Conservation (phyloP, 2,888 invertebrate species). For the Empis livida region DNA sequence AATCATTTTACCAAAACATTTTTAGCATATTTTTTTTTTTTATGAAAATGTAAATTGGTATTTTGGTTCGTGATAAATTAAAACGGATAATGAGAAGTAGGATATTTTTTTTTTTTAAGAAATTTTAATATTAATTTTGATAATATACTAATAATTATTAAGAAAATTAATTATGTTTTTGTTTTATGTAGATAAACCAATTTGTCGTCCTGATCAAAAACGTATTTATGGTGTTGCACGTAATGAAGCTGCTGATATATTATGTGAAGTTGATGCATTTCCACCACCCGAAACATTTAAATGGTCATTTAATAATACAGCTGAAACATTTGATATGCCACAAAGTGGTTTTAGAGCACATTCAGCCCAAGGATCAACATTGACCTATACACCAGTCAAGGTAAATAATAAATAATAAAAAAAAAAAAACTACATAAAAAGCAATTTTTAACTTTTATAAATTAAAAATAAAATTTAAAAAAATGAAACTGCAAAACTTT, state of each 20-base stretch:
- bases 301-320: slow-evolving; percentile 83
- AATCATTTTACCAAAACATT: not conserved
- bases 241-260: slow-evolving; percentile 64
- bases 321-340: slow-evolving; percentile 64
- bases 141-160: too few relatives aligned
- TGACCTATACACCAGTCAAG: slow-evolving; percentile 61
- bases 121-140: too few relatives aligned
- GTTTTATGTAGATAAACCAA: slow-evolving; percentile 69
- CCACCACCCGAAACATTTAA: slow-evolving; percentile 71
- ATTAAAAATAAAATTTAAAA: too few relatives aligned
- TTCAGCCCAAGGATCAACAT: slow-evolving; percentile 45
- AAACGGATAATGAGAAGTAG: too few relatives aligned
- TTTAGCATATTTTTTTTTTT: slow-evolving; percentile 1
- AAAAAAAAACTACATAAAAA: not conserved
- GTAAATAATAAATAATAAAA: slow-evolving; percentile 18
- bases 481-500: not conserved
- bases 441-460: too few relatives aligned
- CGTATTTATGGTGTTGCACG: slow-evolving; percentile 73
- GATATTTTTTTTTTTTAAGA: too few relatives aligned
- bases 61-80: too few relatives aligned
- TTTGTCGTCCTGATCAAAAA: slow-evolving; percentile 61
- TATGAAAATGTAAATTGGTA: too few relatives aligned
- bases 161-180: too few relatives aligned
- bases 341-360: slow-evolving; percentile 48
- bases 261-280: slow-evolving; percentile 75